Base-by-base conservation (phyloP, 1,140 invertebrate species). In the Brevipalpus yothersi region DNA sequence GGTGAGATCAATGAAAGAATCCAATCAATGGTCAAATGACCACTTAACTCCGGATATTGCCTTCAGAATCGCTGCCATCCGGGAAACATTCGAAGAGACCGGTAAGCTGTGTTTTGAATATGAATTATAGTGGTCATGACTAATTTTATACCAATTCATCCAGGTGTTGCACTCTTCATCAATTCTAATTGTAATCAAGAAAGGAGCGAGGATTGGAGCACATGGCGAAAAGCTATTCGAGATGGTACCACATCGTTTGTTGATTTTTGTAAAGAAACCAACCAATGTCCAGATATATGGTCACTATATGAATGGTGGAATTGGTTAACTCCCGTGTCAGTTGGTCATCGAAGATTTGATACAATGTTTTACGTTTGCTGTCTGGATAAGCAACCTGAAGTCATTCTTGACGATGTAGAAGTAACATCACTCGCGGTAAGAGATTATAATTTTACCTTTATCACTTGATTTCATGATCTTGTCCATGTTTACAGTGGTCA, bases 1-100 rank as follows among this genome's bases (percentile, higher is more conserved):
- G 1, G 41, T 53, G 17, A 43, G 23, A 12, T 13, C n/a, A 8
- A n/a, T n/a, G 12, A 41, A 53, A 10, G 23, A 21, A 39, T n/a
- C 39, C 8, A 41, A 31, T 11, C 19, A 47, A 31, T 39, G 31
- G n/a, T 31, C 51, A 45, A 53, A 60, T 47, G 68, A 61, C 58
- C 19, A 61, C 31, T 56, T 79, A 58, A 71, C 75, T 58, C 75
- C 76, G 71, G 82, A 82, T 69, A 72, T 91, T 47, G 80, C 82
- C 3, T 72, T 89, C 57, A 74, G 87, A 62, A 82, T 93, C 60
- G 79, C 81, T 62, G 86, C 86, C 12, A 82, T 92, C 61, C 74
- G 88, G 63, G 88, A 93, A 73, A 86, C 85, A 39, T 93, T 93
- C 75, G 87, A 93, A 72, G 88, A 93, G 70, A 78, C 82, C 63